A percentile compares a stretch with the other conserved stretches of the same genome.
phyloP scores from a whole-genome alignment of 2,113 vertebrate species.

The Mesembrinibis cayennensis region DNA sequence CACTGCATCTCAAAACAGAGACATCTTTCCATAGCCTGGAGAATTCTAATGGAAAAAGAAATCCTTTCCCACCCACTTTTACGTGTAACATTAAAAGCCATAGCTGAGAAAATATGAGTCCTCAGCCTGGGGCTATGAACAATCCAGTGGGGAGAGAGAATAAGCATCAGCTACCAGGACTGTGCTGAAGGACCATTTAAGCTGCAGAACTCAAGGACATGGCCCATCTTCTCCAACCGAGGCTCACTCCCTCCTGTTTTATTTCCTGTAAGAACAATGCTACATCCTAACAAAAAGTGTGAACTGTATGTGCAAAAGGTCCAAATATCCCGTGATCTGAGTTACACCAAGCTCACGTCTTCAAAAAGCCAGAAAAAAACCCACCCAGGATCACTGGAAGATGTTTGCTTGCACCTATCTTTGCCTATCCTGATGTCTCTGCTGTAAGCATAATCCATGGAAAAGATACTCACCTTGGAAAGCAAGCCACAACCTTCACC shows the following conservation, averaged over 20 bases:
- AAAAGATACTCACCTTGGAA: neutral
- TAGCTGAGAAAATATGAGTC: neutral
- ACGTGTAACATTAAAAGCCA: neutral
- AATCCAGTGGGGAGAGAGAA: neutral
- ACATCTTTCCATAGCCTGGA: neutral
- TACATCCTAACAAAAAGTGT: neutral
- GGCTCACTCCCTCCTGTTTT: neutral
- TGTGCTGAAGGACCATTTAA: neutral
- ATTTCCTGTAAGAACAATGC: neutral
- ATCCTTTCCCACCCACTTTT: neutral
- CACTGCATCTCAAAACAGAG: neutral
- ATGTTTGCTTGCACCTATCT: neutral
- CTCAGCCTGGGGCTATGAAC: neutral
- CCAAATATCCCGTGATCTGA: neutral
- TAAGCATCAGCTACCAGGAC: neutral
- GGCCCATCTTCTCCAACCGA: neutral
- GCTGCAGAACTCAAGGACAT: neutral
- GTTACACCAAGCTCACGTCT: rapidly evolving
- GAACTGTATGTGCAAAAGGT: neutral
- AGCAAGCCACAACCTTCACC: neutral
- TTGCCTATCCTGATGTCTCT: neutral
- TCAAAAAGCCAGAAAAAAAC: neutral
- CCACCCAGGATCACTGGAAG: neutral
- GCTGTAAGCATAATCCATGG: neutral
- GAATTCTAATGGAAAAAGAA: neutral